Evolutionary conservation across 2,113 vertebrate species (phyloP).

Genomic region (Seriola quinqueradiata): DNA sequence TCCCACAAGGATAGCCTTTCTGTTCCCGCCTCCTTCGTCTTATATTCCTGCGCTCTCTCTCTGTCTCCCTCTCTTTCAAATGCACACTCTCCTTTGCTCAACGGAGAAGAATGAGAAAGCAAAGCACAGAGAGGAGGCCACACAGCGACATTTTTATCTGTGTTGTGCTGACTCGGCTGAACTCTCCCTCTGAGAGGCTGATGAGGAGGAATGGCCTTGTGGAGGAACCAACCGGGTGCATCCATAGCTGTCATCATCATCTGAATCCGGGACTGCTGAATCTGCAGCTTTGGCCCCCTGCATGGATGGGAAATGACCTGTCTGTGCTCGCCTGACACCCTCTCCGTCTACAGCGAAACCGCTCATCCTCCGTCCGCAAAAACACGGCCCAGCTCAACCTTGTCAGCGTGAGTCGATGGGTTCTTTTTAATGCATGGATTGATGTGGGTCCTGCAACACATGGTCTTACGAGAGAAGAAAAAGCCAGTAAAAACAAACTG

Average conservation of each 20-base stretch:
- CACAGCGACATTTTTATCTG: slow-evolving; percentile 74
- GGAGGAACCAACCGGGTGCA: slow-evolving; percentile 74
- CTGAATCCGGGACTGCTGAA: slow-evolving; percentile 79
- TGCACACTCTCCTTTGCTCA: slow-evolving; percentile 31
- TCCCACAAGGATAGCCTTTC: slow-evolving; percentile 46
- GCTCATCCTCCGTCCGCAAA: slow-evolving; percentile 49
- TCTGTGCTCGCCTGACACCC: slow-evolving; percentile 69
- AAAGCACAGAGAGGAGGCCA: slow-evolving; percentile 65
- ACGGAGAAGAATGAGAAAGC: slow-evolving; percentile 52
- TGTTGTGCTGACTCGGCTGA: slow-evolving; percentile 80
- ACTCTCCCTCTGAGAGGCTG: slow-evolving; percentile 80
- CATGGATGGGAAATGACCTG: slow-evolving; percentile 81
- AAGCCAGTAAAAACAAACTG: neutral
- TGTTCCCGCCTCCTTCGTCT: slow-evolving; percentile 35
- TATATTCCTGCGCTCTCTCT: slow-evolving; percentile 27
- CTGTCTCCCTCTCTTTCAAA: slow-evolving; percentile 30
- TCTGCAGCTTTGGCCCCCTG: slow-evolving; percentile 69
- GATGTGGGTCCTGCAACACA: slow-evolving; percentile 7
- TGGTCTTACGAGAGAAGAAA: neutral
- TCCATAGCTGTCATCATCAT: slow-evolving; percentile 80
- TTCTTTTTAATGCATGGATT: slow-evolving; percentile 43
- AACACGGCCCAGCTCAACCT: slow-evolving; percentile 33
- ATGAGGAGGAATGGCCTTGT: slow-evolving; percentile 82
- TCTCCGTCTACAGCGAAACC: slow-evolving; percentile 67
- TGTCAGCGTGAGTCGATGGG: slow-evolving; percentile 46